Evolutionary conservation across 2,113 vertebrate species (phyloP), one percentile per base, ranked within the genome.

Genomic region (Xiphias gladius): DNA sequence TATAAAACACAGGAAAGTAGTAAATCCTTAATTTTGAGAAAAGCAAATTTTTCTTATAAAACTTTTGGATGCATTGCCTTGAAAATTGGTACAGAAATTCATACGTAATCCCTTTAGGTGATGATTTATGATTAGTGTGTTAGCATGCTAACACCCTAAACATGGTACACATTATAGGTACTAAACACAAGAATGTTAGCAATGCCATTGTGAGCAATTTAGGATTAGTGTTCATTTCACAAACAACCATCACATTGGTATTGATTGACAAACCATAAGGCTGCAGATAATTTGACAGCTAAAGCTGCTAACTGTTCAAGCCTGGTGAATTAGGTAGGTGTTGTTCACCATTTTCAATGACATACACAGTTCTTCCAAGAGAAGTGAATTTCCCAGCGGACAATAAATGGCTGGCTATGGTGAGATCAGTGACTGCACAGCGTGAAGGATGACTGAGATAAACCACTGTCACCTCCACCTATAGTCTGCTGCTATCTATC

Each of bases 381-480:
- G 48, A 55, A 52, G 43, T 62, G 52, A 73, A 82, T 55, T 71
- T 76, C 46, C 67, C 54, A 4, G 32, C 37, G 39, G 55, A 73
- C 64, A 76, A 85, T 64, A 80, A 84, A 86, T 55, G 73, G 54
- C 61, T 26, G 41, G 41, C 77, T 24, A 5, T 4, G 22, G 62
- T 20, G 69, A 86, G 65, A 88, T 81, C 92, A 73, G 68, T 75
- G 81, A 84, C 52, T 54, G 73, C 71, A 84, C 81, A 69, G 73
- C 32, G 17, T 76, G 82, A 89, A 59, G 90, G 71, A 83, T 86
- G 88, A 76, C 84, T 69, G 85, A 93, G 89, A 94, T 86, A 84
- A 91, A 92, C 65, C 83, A 75, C 77, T 73, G 61, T 75, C 88
- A 73, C 86, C 84, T 87, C 85, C 89, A 92, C 92, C 90, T 86